These are phyloP conservation scores for Oreocharis arfaki DNA, from an alignment of 2,113 vertebrate species.

Conservation along the genomic window DNA sequence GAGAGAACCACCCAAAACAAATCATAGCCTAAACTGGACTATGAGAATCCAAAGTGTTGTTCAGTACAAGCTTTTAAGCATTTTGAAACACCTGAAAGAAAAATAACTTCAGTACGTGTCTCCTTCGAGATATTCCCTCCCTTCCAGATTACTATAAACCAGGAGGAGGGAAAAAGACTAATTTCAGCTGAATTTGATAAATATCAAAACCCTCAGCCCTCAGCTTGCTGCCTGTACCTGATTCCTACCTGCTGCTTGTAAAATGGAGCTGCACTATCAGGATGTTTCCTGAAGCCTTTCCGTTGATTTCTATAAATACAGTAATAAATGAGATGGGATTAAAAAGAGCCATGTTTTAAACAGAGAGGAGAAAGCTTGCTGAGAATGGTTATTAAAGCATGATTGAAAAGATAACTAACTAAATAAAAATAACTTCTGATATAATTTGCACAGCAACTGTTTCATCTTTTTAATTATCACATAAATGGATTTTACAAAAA, in stretches of 20 bases:
- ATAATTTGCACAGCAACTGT: background rate
- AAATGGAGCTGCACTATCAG: background rate
- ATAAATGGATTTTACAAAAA: background rate
- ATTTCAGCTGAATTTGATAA: background rate
- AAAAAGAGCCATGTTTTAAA: background rate
- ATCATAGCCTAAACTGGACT: background rate
- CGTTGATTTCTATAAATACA: background rate
- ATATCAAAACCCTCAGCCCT: background rate
- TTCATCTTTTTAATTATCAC: background rate
- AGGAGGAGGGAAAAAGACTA: background rate
- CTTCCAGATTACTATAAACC: background rate
- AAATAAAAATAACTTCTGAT: background rate
- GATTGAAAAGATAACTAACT: background rate
- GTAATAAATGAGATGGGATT: background rate
- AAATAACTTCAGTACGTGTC: background rate
- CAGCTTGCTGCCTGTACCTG: background rate
- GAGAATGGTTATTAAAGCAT: background rate
- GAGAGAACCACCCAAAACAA: background rate
- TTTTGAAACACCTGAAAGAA: background rate
- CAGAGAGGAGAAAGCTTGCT: background rate
- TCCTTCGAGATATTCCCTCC: background rate
- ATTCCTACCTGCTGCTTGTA: background rate
- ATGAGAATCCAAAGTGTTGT: background rate
- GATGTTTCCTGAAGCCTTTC: background rate
- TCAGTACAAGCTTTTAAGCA: background rate